Base-by-base conservation (phyloP, 2,797 vertebrate species). In the Lagocephalus sceleratus region DNA sequence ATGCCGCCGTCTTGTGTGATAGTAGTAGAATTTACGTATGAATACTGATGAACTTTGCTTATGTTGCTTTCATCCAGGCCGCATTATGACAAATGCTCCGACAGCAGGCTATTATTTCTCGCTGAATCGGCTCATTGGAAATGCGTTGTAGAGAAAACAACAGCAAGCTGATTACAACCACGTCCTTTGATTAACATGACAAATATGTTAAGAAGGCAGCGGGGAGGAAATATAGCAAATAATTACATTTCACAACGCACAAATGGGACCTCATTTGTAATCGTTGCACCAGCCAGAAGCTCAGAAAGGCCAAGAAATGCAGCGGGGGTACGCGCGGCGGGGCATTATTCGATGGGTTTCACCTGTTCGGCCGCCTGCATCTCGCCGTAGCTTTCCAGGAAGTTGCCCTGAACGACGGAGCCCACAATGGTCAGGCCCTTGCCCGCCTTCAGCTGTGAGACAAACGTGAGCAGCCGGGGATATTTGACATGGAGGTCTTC, bases 401-500 rank as follows among this genome's bases (percentile, higher is more conserved):
- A 98, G 86, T 96, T 96, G 20, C 97, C 97, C 71, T 97, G 94
- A 65, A 99, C 91, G 57, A 94, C 93, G 0, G 95, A 95, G 43
- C 97, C 96, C 56, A 98, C 93, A 1, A 99, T 99, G 44, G 96
- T 99, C 68, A 99, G 86, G 53, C 97, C 96, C 69, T 99, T 98
- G 62, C 97, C 97, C 0, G 96, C 97, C 82, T 99, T 99, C 46
- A 99, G 87, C 82, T 99, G 97, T 2, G 96, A 98, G 42, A 95
- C 95, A 57, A 98, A 99, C 10, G 96, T 99, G 62, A 99, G 90
- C 79, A 99, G 81, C 17, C 96, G 89, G 1, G 96, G 97, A 75
- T 98, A 98, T 79, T 98, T 98, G 6, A 99, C 94, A 38, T 98
- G 95, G 40, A 98, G 90, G 73, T 98, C 96, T 71, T 98, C 97